phyloP scores from a whole-genome alignment of 2,113 vertebrate genomes.

The Oostethus manadensis region DNA sequence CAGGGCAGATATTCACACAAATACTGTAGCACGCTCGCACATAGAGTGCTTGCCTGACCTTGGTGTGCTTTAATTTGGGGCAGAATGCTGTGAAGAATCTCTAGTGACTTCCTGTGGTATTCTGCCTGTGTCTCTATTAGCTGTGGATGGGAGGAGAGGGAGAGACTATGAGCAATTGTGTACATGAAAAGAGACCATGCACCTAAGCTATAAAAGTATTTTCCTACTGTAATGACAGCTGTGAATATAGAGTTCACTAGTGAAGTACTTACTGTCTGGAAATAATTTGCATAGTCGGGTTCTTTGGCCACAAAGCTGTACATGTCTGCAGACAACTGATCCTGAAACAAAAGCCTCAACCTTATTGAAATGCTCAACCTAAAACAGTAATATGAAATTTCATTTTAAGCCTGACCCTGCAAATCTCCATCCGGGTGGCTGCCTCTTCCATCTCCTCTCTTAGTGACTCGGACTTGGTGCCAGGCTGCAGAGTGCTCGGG shows the following conservation, averaged over 20 bases:
- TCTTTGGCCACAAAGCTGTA: slow-evolving; percentile 99
- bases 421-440: slow-evolving; percentile 98
- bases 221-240: not conserved
- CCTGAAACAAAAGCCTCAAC: slow-evolving; percentile 66
- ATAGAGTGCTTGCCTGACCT: slow-evolving; percentile 74
- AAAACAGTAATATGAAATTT: slow-evolving; percentile 6
- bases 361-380: not conserved
- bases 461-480: slow-evolving; percentile 91
- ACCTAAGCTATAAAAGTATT: not conserved
- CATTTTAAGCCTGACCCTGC: slow-evolving; percentile 76
- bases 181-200: not conserved
- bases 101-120: slow-evolving; percentile 92
- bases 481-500: slow-evolving; percentile 86
- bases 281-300: slow-evolving; percentile 99
- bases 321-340: slow-evolving; percentile 98
- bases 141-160: slow-evolving; percentile 60
- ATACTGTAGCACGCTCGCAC: slow-evolving; percentile 7
- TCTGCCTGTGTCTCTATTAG: slow-evolving; percentile 96
- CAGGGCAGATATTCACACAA: slow-evolving; percentile 7
- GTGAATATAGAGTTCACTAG: not conserved
- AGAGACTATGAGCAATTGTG: not conserved
- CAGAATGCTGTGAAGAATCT: slow-evolving; percentile 86
- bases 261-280: slow-evolving; percentile 85
- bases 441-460: slow-evolving; percentile 99
- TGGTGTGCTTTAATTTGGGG: slow-evolving; percentile 98